Evolutionary conservation across 2,113 vertebrate species (phyloP).

Genomic region (Gobiocypris rarus): DNA sequence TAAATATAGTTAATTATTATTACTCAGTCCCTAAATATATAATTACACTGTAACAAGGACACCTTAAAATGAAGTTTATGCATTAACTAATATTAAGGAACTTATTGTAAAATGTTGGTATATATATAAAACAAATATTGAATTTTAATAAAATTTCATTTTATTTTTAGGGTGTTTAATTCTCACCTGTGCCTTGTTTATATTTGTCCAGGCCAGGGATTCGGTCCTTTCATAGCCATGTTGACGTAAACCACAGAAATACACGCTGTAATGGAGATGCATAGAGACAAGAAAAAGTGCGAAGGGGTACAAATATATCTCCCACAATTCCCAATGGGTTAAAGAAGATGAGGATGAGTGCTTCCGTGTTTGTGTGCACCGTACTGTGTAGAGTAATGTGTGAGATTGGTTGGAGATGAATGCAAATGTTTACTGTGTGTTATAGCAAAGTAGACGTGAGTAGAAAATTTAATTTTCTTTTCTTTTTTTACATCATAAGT

Average conservation of each 20-base stretch:
- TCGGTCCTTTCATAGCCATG: neutral
- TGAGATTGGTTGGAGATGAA: neutral
- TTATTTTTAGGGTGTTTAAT: neutral
- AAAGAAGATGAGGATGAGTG: conserved; percentile 6
- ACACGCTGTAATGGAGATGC: neutral
- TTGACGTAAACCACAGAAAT: conserved; percentile 16
- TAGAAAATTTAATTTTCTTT: no score
- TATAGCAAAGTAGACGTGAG: neutral
- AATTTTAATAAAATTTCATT: neutral
- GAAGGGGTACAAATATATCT: conserved; percentile 1
- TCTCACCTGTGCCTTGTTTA: neutral
- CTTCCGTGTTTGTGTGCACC: conserved; percentile 15
- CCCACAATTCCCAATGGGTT: conserved; percentile 23
- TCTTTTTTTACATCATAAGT: neutral
- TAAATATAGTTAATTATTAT: no score
- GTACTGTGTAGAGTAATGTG: neutral
- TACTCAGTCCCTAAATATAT: no score
- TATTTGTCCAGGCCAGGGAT: neutral
- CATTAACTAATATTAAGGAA: neutral
- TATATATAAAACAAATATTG: no score
- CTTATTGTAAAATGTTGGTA: no score
- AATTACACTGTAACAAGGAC: no score
- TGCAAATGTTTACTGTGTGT: neutral
- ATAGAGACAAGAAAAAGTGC: neutral
- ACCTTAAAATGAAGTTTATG: no score